Evolutionary conservation across 2,888 invertebrate species (phyloP).

Genomic region (Calephelis perditalis): DNA sequence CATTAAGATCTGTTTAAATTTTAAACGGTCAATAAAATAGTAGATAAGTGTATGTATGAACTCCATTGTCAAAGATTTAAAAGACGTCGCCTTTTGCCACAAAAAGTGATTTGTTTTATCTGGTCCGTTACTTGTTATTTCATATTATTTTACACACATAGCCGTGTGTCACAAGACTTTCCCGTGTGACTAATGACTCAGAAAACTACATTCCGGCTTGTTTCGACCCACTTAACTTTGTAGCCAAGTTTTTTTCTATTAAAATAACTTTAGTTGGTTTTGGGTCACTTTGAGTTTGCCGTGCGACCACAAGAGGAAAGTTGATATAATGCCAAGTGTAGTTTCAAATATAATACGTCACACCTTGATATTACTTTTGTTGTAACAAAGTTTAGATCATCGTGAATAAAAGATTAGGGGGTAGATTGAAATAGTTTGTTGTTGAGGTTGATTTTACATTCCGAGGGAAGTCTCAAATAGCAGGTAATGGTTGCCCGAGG

Average conservation of each 20-base stretch:
- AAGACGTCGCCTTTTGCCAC: no score
- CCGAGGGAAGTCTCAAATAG: no score
- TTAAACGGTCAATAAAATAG: no score
- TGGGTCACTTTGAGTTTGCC: slow-evolving; percentile 22
- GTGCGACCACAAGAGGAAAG: neutral
- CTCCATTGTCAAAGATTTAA: no score
- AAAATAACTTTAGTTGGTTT: slow-evolving; percentile 31
- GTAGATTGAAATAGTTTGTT: slow-evolving; percentile 14
- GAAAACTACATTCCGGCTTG: slow-evolving; percentile 45
- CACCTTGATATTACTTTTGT: slow-evolving; percentile 8
- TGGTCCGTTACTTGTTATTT: no score
- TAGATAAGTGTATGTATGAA: no score
- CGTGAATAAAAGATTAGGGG: slow-evolving; percentile 5
- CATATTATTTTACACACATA: neutral
- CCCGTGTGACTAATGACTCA: slow-evolving; percentile 49
- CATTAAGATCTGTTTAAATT: no score
- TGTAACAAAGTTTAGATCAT: slow-evolving; percentile 3
- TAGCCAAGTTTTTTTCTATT: slow-evolving; percentile 43
- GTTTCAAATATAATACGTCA: slow-evolving; percentile 9
- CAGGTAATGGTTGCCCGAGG: no score
- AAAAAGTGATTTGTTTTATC: no score
- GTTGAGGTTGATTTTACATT: neutral
- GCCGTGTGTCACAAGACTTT: slow-evolving; percentile 26
- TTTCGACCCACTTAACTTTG: slow-evolving; percentile 27
- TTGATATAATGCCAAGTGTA: slow-evolving; percentile 13